Base-by-base conservation (phyloP, 2,113 vertebrate species). In the Pelecanoides urinatrix region DNA sequence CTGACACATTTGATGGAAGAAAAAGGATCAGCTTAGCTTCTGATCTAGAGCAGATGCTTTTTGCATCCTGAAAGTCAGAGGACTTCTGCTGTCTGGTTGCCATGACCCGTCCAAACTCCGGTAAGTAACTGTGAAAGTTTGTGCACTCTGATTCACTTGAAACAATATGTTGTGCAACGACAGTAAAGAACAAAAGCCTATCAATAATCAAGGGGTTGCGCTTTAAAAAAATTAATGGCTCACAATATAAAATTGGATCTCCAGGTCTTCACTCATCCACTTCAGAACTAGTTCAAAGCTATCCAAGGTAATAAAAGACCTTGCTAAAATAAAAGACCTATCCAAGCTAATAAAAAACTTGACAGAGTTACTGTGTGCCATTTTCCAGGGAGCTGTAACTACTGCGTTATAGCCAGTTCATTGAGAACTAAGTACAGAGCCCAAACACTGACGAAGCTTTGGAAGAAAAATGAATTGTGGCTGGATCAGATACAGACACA, bases 321-420 rank as follows among this genome's bases (percentile, higher is more conserved):
- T 94, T 76, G 76, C 92, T 97, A 97, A 97, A 97, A 97, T 97
- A 98, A 98, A 98, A 61, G 67, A 95, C 96, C 91, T 92, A 91
- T 97, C 94, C 95, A 94, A 94, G 96, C 96, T 96, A 97, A 97
- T 97, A 97, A 98, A 98, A 96, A 78, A 84, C 91, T 75, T 96
- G 97, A 96, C 97, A 97, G 97, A 95, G 95, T 96, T 97, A 97
- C 92, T 96, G 90, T 93, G 79, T 83, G 95, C 90, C 96, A 70
- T 97, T 97, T 98, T 92, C 96, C 80, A 79, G 96, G 92, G 97
- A 97, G 96, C 96, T 82, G 52, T 98, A 98, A 98, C 92, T 91
- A 71, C 77, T 80, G 66, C 0, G 5, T 97, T 97, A 98, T 79
- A 90, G 95, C 80, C 94, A 88, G 94, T 96, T 97, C 96, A 96